These are phyloP conservation scores for Struthidea cinerea DNA, from an alignment of 2,113 vertebrate genomes.

Conservation along the genomic window DNA sequence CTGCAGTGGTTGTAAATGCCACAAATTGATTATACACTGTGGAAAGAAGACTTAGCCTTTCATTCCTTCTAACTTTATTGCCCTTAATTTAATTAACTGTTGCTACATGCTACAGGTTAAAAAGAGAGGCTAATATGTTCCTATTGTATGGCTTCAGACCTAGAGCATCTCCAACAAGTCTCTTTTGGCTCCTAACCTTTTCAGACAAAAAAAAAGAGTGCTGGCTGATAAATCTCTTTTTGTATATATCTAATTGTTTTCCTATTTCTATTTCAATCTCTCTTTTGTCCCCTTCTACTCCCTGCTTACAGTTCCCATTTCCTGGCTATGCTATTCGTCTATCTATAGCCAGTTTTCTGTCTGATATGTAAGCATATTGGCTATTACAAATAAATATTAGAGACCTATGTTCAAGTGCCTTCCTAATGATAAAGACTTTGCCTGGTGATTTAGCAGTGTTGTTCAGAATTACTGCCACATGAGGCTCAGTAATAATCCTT, in stretches of 20 bases:
- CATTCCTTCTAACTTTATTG: constrained; percentile 3
- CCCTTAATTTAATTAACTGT: constrained; percentile 22
- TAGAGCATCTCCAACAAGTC: not conserved
- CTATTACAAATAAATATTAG: not conserved
- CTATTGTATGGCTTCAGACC: not conserved
- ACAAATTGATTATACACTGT: not conserved
- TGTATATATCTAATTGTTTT: not conserved
- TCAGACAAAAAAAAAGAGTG: not conserved
- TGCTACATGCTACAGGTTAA: not conserved
- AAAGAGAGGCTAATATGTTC: not conserved
- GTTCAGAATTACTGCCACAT: not conserved
- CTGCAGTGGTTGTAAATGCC: not conserved
- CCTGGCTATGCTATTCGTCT: not conserved
- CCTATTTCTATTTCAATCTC: not conserved
- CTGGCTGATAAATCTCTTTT: not conserved
- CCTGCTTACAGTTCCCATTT: not conserved
- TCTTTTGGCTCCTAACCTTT: not conserved
- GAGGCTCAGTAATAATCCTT: not conserved
- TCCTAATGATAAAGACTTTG: not conserved
- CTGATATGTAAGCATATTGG: not conserved
- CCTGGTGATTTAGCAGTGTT: not conserved
- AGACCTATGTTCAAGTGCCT: not conserved
- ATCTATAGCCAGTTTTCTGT: not conserved
- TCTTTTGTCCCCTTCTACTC: not conserved
- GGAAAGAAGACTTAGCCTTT: constrained; percentile 1